phyloP scores from a whole-genome alignment of 2,797 vertebrate genomes.

The Sebastes jordani region DNA sequence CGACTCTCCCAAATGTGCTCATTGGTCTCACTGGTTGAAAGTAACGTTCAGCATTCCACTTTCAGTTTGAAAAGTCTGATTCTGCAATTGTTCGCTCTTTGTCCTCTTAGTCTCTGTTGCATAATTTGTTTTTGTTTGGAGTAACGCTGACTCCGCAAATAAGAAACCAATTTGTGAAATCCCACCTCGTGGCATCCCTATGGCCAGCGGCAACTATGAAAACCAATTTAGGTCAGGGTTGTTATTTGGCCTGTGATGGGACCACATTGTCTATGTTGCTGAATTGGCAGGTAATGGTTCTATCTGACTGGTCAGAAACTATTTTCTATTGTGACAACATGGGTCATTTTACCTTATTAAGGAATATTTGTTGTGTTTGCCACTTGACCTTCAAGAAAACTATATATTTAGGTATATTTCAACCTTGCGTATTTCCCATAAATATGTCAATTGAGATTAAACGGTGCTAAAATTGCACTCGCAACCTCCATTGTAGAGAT shows the following conservation, averaged over 20 bases:
- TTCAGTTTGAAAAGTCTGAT: slow-evolving; percentile 8
- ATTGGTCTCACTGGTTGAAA: slow-evolving; percentile 15
- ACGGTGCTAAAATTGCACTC: not conserved
- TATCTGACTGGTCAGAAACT: not conserved
- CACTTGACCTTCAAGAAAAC: not conserved
- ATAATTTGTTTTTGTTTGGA: slow-evolving; percentile 12
- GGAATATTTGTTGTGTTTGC: not conserved
- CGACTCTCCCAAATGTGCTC: not conserved
- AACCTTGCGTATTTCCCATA: not conserved
- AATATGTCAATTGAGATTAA: not conserved
- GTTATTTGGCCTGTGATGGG: slow-evolving; percentile 21
- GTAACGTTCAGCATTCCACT: not conserved
- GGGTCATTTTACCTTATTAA: not conserved
- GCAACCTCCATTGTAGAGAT: not conserved
- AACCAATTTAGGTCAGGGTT: slow-evolving; percentile 35
- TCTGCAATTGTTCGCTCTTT: slow-evolving; percentile 12
- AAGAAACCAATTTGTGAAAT: slow-evolving; percentile 25
- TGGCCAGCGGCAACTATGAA: slow-evolving; percentile 6
- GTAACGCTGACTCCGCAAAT: not conserved
- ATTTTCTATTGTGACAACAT: not conserved
- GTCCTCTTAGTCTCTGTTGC: slow-evolving; percentile 13
- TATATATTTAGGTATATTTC: not conserved
- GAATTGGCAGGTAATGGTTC: not conserved
- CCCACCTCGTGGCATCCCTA: slow-evolving; percentile 3
- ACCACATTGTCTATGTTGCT: slow-evolving; percentile 1